These are phyloP conservation scores for Melanotus villosus DNA, from an alignment of 2,888 invertebrate species.

Conservation along the genomic window DNA sequence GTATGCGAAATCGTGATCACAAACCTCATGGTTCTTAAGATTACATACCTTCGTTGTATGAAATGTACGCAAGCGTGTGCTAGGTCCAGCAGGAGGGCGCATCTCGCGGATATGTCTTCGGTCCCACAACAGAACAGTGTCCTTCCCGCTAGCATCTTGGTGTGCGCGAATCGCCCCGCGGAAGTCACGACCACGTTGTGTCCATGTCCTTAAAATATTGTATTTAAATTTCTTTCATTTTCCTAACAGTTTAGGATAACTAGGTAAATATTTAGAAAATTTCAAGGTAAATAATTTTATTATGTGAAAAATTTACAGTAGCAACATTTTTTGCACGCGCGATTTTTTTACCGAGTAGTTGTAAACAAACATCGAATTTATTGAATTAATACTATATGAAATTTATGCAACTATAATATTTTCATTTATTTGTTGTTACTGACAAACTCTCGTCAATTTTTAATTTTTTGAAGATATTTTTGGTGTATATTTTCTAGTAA, in stretches of 20 bases:
- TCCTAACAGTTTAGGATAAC: not conserved
- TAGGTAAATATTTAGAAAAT: conserved; percentile 8
- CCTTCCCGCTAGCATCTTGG: conserved; percentile 42
- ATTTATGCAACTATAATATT: too few relatives aligned
- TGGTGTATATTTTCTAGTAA: too few relatives aligned
- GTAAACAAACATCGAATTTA: too few relatives aligned
- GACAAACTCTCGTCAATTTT: too few relatives aligned
- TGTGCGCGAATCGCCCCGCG: conserved; percentile 43
- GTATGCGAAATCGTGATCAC: conserved; percentile 36
- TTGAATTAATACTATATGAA: too few relatives aligned
- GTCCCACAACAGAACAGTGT: conserved; percentile 46
- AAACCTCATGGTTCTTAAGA: conserved; percentile 32
- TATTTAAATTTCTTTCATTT: not conserved
- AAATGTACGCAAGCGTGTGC: conserved; percentile 48
- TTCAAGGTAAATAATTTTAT: not conserved
- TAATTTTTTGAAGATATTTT: too few relatives aligned
- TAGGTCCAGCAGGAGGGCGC: conserved; percentile 49
- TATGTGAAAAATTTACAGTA: too few relatives aligned
- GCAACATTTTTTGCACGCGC: too few relatives aligned
- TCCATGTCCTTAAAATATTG: not conserved
- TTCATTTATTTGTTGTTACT: too few relatives aligned
- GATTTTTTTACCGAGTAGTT: too few relatives aligned
- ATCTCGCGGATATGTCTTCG: conserved; percentile 46
- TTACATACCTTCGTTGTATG: conserved; percentile 36
- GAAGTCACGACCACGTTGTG: conserved; percentile 43